Evolutionary conservation across 2,888 invertebrate species (phyloP), one percentile per base, ranked within the genome.

Genomic region (Cyclophora punctaria): DNA sequence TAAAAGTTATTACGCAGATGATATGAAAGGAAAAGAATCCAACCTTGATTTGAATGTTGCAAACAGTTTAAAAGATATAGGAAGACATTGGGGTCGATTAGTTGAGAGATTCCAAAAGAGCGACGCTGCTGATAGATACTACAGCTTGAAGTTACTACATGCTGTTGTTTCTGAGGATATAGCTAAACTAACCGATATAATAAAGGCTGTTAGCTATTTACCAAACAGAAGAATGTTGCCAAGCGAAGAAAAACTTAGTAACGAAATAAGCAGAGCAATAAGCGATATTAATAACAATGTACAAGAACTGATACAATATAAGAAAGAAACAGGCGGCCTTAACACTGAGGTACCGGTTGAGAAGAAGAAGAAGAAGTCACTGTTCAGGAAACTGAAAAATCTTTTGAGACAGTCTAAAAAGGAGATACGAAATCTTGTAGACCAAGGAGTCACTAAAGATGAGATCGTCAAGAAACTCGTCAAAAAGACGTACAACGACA

Each of bases 141-240:
- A 78, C 34, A 64, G 63, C 20, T 59, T 83, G 60, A 83, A 84
- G 59, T 52, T 75, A 33, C 61, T 85, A 40, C 75, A 82, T 54
- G 58, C 75, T 0, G 54, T 56, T 45, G 45, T 85, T 50, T 63
- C 65, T 6, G 55, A 55, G 5, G 79, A 82, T 56, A 72, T 81
- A 3, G 55, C 53, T 41, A 80, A 73, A 69, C 56, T 85, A n/a
- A 63, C 55, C 3, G 70, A 78, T 45, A 71, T 69, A 37, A 50
- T 78, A 45, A 51, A 64, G 3, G 50, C 75, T 1, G 47, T 79
- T 34, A 54, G 72, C 3, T 76, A 75, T 49, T 67, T 73, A 37
- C 57, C 69, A 20, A 73, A 52, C 37, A 69, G 83, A 52, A 67
- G 78, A 48, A 72, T 76, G 67, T 52, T 53, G 33, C 49, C 64